Base-by-base conservation (phyloP, 2,113 vertebrate species). In the Odontophorus gujanensis region DNA sequence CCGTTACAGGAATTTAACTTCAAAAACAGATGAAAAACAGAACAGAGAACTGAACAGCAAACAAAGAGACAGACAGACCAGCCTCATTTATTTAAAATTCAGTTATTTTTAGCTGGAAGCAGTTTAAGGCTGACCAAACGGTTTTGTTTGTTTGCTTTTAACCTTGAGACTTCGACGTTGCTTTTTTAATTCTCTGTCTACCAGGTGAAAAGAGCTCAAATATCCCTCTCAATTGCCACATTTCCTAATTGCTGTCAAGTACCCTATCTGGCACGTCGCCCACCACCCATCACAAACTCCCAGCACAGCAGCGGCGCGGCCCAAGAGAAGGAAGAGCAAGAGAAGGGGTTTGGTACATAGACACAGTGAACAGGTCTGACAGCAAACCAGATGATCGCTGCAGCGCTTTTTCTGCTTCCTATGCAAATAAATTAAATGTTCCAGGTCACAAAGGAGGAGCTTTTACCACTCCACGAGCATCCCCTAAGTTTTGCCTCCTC, bases 1-100 rank as follows among this genome's bases (percentile, higher is more conserved):
- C 7, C 11, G 90, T 90, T 85, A 87, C 57, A 92, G 71, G 73
- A 96, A 95, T 74, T 85, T 47, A 81, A 48, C 68, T 66, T 76
- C 62, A 72, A 79, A 91, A 87, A 30, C 43, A 69, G 50, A 87
- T 81, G 12, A 6, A 66, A 85, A 75, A 77, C 38, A 48, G 34
- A 87, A 10, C n/a, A 19, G 47, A 62, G 48, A 91, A 42, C 20
- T 57, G 55, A 90, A 80, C 13, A 74, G 26, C n/a, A 91, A 84
- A 89, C 34, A 82, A 53, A 84, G 25, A 47, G 28, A 38, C 11
- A 87, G 25, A 20, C 9, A 78, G 43, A 76, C 30, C 72, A 13
- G 30, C 13, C 28, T 74, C 13, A n/a, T 50, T 51, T 72, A 26
- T 47, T 40, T 45, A 66, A 91, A 90, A 82, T 36, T 55, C 34